Conservation (phyloP, 2,113 vertebrate genomes). For the Hydrochoerus hydrochaeris region DNA sequence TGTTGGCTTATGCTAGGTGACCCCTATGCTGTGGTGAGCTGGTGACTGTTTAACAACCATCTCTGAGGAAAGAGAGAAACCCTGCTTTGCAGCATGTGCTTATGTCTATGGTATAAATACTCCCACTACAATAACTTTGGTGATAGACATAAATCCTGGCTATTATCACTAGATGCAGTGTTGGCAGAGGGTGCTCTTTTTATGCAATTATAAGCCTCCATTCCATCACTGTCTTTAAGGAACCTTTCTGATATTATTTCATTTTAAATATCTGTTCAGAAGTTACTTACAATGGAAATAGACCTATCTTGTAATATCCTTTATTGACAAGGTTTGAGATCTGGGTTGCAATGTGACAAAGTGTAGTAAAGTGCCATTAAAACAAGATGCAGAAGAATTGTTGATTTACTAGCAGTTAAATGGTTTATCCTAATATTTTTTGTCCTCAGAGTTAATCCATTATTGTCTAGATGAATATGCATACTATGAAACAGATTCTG, state of each 20-base stretch:
- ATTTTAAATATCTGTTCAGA: neutral
- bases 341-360: neutral
- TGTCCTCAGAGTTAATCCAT: slow-evolving; percentile 31
- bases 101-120: neutral
- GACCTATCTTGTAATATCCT: neutral
- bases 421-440: neutral
- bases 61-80: neutral
- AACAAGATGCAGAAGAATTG: neutral
- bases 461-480: neutral
- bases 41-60: neutral
- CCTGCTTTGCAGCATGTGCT: neutral
- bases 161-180: neutral
- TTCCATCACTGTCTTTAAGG: neutral
- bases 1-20: neutral
- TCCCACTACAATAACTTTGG: neutral
- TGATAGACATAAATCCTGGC: neutral
- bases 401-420: neutral
- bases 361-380: neutral
- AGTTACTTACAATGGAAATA: neutral
- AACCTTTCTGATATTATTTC: neutral
- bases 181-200: neutral
- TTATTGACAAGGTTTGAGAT: neutral
- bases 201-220: neutral
- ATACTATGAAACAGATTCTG: neutral
- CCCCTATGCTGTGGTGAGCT: neutral